Evolutionary conservation across 2,888 invertebrate species (phyloP).

Genomic region (Agonum fuliginosum): DNA sequence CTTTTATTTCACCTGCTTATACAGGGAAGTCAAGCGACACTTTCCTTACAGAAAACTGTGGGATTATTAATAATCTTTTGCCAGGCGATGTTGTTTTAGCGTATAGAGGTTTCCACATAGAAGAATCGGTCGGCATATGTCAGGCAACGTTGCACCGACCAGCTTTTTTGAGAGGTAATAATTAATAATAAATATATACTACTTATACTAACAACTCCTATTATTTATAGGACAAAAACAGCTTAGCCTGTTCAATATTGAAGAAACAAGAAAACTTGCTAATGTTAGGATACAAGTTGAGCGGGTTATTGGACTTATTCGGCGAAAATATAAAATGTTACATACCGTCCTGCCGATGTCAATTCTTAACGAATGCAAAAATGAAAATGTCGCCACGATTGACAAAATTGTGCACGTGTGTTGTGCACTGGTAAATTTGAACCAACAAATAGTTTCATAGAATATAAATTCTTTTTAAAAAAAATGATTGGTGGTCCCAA

Average conservation of each 20-base stretch:
- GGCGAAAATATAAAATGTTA: neutral
- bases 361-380: neutral
- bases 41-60: neutral
- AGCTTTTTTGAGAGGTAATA: neutral
- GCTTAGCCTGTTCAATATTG: neutral
- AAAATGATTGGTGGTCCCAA: too few relatives aligned
- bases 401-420: neutral
- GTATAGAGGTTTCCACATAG: neutral
- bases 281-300: neutral
- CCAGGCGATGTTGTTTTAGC: neutral
- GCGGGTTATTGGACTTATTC: neutral
- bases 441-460: too few relatives aligned
- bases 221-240: neutral
- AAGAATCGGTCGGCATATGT: neutral
- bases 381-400: neutral
- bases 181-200: neutral
- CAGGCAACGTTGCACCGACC: neutral
- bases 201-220: neutral
- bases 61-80: neutral
- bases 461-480: too few relatives aligned
- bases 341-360: neutral
- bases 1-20: neutral
- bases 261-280: neutral
- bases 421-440: neutral
- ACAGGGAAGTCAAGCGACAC: neutral